These are phyloP conservation scores for Oncopodura yosiiana DNA, from an alignment of 1,140 invertebrate species.

Conservation along the genomic window DNA sequence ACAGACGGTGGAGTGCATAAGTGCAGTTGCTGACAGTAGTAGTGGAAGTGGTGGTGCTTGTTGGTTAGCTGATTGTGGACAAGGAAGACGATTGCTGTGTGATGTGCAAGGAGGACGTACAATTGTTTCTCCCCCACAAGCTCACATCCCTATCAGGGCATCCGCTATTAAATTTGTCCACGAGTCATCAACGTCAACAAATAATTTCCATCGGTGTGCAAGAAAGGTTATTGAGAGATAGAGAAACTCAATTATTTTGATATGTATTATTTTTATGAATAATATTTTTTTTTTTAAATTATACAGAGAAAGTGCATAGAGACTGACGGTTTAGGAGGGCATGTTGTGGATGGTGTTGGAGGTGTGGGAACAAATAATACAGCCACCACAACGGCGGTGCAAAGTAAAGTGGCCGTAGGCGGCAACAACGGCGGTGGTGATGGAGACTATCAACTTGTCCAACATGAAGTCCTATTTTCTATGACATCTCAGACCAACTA, in stretches of 20 bases:
- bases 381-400: conserved; percentile 60
- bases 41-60: conserved; percentile 32
- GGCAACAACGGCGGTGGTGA: conserved; percentile 64
- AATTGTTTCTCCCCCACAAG: conserved; percentile 34
- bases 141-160: conserved; percentile 37
- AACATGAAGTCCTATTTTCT: conserved; percentile 95
- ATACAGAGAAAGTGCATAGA: conserved; percentile 34
- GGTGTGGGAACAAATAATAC: conserved; percentile 27
- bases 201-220: conserved; percentile 34
- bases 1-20: conserved; percentile 39
- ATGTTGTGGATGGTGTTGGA: conserved; percentile 27
- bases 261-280: neutral
- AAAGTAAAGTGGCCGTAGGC: conserved; percentile 55
- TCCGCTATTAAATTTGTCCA: conserved; percentile 36
- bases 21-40: conserved; percentile 38
- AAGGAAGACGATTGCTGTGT: conserved; percentile 29
- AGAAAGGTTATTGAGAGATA: conserved; percentile 27
- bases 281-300: conserved; percentile 13
- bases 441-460: conserved; percentile 95
- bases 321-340: conserved; percentile 28
- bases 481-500: conserved; percentile 68
- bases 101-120: conserved; percentile 32
- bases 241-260: neutral
- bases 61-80: conserved; percentile 36
- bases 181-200: conserved; percentile 28